Base-by-base conservation (phyloP, 2,888 invertebrate genomes). In the Yponomeuta evonymella region DNA sequence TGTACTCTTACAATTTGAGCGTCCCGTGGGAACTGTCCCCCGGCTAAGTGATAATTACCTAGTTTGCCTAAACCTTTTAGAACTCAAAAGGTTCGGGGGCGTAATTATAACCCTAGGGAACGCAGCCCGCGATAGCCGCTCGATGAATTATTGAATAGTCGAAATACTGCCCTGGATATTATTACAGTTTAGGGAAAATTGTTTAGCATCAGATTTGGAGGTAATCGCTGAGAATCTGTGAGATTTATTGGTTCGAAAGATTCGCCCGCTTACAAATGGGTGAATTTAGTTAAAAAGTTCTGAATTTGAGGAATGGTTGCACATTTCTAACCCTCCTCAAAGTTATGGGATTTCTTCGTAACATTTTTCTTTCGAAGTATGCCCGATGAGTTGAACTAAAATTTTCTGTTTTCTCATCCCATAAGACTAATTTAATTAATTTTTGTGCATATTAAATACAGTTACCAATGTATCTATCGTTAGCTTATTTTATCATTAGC, bases 1-100 rank as follows among this genome's bases (percentile, higher is more conserved):
- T 85, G 83, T 90, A 83, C 83, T 81, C 84, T 85, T 81, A 86
- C 88, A 88, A 87, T 86, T 86, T 81, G 78, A 82, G 79, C 83
- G 82, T 86, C 87, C 85, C 90, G 90, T 91, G 91, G 90, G 91
- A 92, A 92, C 81, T 77, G 80, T 79, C 87, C 82, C 81, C 80
- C 78, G 87, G 89, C 87, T 78, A 85, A 77, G 85, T 85, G 90
- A 87, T 91, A 91, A 91, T 90, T 89, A 83, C 80, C 84, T 83
- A 83, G 88, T 88, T 89, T 86, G 87, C 85, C 87, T 84, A 87
- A 85, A 86, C 83, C 85, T 78, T 58, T 58, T 58, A 58, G 51
- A 15, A 15, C 51, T 58, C 51, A 80, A 82, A 81, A 78, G 78
- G 75, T 76, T 76, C 80, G 77, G 79, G 79, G 81, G 74, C 78